phyloP scores from a whole-genome alignment of 2,113 vertebrate species.

The Pycnonotus jocosus region DNA sequence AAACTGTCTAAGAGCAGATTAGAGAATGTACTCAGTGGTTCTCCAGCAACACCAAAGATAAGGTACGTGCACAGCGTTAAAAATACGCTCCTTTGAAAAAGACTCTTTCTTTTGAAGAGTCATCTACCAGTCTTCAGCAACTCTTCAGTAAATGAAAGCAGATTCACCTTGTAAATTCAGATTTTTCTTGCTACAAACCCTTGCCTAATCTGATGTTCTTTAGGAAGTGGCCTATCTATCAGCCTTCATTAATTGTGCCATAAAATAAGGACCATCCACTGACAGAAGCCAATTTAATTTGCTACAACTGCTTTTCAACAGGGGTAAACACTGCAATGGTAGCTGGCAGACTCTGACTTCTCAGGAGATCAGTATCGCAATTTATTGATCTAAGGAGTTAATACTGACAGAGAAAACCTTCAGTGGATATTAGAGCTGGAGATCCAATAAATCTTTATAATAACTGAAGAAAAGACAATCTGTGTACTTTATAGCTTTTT shows the following conservation, averaged over 20 bases:
- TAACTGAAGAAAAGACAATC: constrained; percentile 34
- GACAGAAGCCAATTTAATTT: constrained; percentile 27
- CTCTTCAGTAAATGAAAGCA: background rate
- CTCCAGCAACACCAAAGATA: background rate
- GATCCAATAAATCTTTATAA: constrained; percentile 56
- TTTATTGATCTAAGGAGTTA: constrained; percentile 55
- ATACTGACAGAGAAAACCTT: constrained; percentile 37
- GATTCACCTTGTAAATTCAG: background rate
- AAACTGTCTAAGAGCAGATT: background rate
- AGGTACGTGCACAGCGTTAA: background rate
- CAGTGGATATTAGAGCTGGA: constrained; percentile 12
- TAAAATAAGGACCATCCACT: background rate
- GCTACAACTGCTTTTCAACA: background rate
- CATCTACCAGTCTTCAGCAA: background rate
- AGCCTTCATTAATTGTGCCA: background rate
- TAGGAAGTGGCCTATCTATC: background rate
- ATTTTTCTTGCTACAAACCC: background rate
- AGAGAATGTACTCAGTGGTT: background rate
- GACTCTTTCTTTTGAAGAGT: background rate
- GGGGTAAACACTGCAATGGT: background rate
- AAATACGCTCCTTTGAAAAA: background rate
- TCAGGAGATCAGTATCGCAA: constrained; percentile 15
- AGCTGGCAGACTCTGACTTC: background rate
- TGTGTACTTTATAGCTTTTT: constrained; percentile 24
- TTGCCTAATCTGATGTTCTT: background rate